Base-by-base conservation (phyloP, 1,140 invertebrate genomes). In the Lysiphlebus fabarum region DNA sequence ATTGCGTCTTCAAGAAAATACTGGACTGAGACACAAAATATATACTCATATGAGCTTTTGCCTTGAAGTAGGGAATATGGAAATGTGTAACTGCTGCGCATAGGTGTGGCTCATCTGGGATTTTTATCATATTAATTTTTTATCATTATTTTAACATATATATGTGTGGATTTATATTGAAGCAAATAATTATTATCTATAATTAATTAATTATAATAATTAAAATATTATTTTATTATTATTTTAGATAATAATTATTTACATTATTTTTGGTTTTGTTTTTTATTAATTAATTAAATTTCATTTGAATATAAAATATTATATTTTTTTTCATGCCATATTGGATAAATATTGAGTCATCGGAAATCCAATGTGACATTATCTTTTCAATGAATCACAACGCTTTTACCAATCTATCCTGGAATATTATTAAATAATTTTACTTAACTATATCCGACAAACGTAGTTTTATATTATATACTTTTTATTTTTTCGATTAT, bases 311-410 rank as follows among this genome's bases (percentile, higher is more conserved):
- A 26, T 26, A 26, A 26, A 2, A n/a, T n/a, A n/a, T n/a, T n/a
- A n/a, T 26, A 26, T 26, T 26, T 4, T 26, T 26, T 26, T 26
- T 26, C 17, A 26, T 26, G 17, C 2, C 17, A 26, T 26, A 26
- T 38, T 34, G 34, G 40, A 56, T 45, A 56, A 56, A 48, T 56
- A 48, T 48, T 44, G 40, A 2, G 41, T 47, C 48, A 38, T 58
- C 56, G 37, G 48, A 58, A 58, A 58, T 58, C 56, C 17, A 40
- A 58, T 58, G 50, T 58, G 56, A 58, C 50, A 58, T 51, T 51
- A 37, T 45, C 14, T 45, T 45, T 45, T 17, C 44, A 10, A 10
- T 7, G 7, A n/a, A 45, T 45, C 44, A 7, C 11, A 45, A 26
- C 17, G 17, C 17, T 26, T 26, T 26, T 26, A 26, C 17, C 17